Evolutionary conservation across 2,888 invertebrate species (phyloP), one percentile per base, ranked within the genome.

Genomic region (Thymelicus lineola): DNA sequence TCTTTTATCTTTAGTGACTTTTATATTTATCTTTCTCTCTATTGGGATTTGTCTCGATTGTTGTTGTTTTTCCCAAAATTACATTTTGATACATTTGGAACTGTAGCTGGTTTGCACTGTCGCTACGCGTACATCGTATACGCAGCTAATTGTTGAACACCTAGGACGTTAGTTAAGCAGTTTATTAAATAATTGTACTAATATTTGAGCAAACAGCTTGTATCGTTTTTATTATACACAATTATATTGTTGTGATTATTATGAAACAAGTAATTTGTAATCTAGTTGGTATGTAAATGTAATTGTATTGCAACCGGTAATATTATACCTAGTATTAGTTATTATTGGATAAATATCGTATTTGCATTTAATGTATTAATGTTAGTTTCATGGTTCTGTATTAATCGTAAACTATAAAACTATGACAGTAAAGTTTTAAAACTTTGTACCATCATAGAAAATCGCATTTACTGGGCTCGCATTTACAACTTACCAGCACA

Each of bases 281-380:
- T 79, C 76, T 87, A 87, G 86, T 77, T 79, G 78, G 79, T 85
- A 88, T 83, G 79, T 86, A 82, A 83, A 85, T 86, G 83, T 85
- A 82, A 73, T 73, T 75, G 80, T 86, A 86, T 82, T 85, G 84
- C 84, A 76, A 79, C 79, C 75, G 76, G 78, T 84, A 81, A 85
- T 84, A 82, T 84, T 82, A 77, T 78, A 83, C 74, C 82, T 86
- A 87, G 83, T 76, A 74, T 83, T 87, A 89, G 85, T 80, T 75
- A 81, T 80, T 81, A 82, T 79, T 76, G 76, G 74, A 75, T 73
- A 65, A 82, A 77, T 82, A 82, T 76, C 81, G 81, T 86, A 87
- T 82, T n/a, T 89, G 91, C 90, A 91, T 91, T 91, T 90, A 89
- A 90, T 85, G 83, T 88, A 82, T 85, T 83, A 80, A 80, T 78